Evolutionary conservation across 2,888 invertebrate species (phyloP).

Genomic region (Polyploca ridens): DNA sequence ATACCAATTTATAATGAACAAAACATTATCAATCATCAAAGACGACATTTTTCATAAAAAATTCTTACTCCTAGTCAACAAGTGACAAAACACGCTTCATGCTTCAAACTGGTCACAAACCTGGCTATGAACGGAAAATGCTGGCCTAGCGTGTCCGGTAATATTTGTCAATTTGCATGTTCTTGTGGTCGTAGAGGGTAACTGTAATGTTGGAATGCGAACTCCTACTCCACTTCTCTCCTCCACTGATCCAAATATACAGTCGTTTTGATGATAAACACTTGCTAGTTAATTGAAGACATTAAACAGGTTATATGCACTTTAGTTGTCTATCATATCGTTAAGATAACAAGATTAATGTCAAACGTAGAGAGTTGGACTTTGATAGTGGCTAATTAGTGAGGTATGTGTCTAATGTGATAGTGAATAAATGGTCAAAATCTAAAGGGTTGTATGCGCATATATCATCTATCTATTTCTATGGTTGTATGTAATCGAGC

Average conservation of each 20-base stretch:
- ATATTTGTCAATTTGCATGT: slow-evolving; percentile 78
- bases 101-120: not conserved
- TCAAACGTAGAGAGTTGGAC: not conserved
- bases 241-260: slow-evolving; percentile 53
- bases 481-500: no score
- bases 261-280: slow-evolving; percentile 38
- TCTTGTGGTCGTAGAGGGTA: slow-evolving; percentile 48
- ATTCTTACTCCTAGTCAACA: not conserved
- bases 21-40: not conserved
- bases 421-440: no score
- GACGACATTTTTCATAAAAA: no score
- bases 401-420: no score
- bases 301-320: slow-evolving; percentile 17
- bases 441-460: no score
- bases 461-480: no score
- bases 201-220: slow-evolving; percentile 74
- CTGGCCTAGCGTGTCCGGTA: slow-evolving; percentile 38
- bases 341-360: not conserved
- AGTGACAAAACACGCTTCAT: not conserved
- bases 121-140: not conserved
- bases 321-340: not conserved
- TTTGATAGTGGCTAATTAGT: not conserved
- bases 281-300: slow-evolving; percentile 18
- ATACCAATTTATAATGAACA: not conserved
- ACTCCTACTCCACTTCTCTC: slow-evolving; percentile 57